phyloP scores from a whole-genome alignment of 2,113 vertebrate genomes.

The Cochlearius cochlearius region DNA sequence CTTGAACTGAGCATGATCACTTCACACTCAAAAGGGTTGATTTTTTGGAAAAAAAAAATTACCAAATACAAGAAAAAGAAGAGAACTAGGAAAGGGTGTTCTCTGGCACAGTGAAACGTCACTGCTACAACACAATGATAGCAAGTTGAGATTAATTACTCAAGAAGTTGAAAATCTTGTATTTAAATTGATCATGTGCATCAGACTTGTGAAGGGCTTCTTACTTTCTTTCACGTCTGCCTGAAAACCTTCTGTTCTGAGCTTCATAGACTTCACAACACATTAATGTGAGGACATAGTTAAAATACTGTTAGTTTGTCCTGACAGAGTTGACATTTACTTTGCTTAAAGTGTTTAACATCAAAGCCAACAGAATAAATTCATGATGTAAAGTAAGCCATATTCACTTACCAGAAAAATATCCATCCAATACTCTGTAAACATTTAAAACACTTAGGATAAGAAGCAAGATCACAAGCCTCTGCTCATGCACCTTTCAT shows the following conservation, averaged over 20 bases:
- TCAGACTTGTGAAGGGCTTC: background rate
- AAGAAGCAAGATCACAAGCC: background rate
- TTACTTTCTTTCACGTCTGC: background rate
- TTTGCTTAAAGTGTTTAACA: slow-evolving; percentile 14
- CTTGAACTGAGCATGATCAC: background rate
- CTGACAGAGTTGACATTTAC: background rate
- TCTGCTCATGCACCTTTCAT: background rate
- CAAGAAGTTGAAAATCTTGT: background rate
- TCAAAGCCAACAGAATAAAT: background rate
- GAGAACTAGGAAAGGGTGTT: background rate
- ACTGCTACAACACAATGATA: background rate
- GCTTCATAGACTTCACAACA: background rate
- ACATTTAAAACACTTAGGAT: background rate
- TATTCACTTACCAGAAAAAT: background rate
- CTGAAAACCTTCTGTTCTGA: background rate
- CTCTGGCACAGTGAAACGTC: background rate
- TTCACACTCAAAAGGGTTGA: background rate
- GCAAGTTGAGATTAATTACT: background rate
- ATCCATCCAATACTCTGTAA: background rate
- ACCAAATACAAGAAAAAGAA: background rate
- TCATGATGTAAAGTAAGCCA: background rate
- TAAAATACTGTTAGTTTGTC: background rate
- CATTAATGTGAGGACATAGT: background rate
- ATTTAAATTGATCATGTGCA: background rate
- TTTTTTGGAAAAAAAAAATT: background rate